Conservation (phyloP, 2,797 vertebrate genomes). For the Huso huso region DNA sequence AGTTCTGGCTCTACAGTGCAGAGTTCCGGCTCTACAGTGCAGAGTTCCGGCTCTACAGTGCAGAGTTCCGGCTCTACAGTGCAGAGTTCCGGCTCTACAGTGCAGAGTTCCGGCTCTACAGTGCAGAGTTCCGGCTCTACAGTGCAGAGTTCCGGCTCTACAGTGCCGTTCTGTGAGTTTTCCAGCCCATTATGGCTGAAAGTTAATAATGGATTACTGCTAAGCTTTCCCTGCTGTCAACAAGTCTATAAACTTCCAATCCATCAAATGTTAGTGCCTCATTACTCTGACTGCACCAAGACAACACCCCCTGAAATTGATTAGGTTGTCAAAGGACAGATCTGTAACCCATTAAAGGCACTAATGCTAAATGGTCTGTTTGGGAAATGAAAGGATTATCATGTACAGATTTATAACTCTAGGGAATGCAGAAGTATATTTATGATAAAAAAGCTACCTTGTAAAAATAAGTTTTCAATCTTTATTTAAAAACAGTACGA, state of each 20-base stretch:
- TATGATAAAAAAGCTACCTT: too few relatives aligned
- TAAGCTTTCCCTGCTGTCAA: not conserved
- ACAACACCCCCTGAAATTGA: conserved; percentile 11
- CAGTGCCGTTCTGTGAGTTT: not conserved
- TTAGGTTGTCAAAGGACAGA: conserved; percentile 12
- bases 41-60: too few relatives aligned
- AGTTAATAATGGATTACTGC: conserved; percentile 2
- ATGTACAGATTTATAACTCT: not conserved
- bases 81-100: too few relatives aligned
- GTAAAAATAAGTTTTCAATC: too few relatives aligned
- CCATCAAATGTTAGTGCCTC: not conserved
- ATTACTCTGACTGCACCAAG: not conserved
- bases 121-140: too few relatives aligned
- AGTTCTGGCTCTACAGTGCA: too few relatives aligned
- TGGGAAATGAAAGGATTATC: not conserved
- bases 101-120: too few relatives aligned
- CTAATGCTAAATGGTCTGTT: conserved; percentile 11
- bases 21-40: too few relatives aligned
- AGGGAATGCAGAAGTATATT: not conserved
- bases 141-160: too few relatives aligned
- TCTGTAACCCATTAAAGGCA: conserved; percentile 8
- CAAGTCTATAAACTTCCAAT: not conserved
- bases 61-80: too few relatives aligned
- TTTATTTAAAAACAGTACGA: too few relatives aligned
- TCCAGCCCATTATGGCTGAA: not conserved